Evolutionary conservation across 1,140 invertebrate species (phyloP), one percentile per base, ranked within the genome.

Genomic region (Pseudomyrmex flavicornis): DNA sequence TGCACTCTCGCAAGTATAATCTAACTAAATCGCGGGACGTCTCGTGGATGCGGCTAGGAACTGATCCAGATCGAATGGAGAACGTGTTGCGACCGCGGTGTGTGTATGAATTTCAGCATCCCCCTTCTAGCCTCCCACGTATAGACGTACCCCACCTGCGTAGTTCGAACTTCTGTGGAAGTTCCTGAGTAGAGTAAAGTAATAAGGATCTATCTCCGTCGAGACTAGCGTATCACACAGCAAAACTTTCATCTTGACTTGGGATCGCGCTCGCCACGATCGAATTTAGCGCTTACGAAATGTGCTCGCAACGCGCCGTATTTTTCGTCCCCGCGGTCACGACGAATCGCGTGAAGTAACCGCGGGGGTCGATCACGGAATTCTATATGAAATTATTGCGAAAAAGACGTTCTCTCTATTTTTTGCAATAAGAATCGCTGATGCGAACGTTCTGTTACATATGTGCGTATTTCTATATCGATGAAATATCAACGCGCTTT

Each of bases 1-100:
- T 35, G n/a, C 7, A 54, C 58, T 1, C 13, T 65, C 17, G 15
- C n/a, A 62, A 74, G 17, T 20, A 10, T 35, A 35, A 17, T n/a
- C 9, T 17, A n/a, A 26, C 5, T 10, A 44, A 46, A 2, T 22
- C 15, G 15, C 70, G 20, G 46, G 26, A 20, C 70, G 80, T 69
- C 69, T 89, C 44, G 76, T 82, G 73, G 68, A 82, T 62, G 68
- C 85, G 77, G 82, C 20, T 86, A 90, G 90, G 86, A 92, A 93
- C 91, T 92, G 92, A 91, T 90, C 88, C 80, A 92, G 88, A 91
- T 91, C 82, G 86, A 82, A 88, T 73, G 80, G 92, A 87, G 92
- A 93, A 93, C 91, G 92, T 92, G 73, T 85, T 89, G 88, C 83
- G 88, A 46, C n/a, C 85, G 88, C 88, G 85, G 26, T 44, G 54